A percentile compares a stretch with the other conserved stretches of the same genome.
Conservation (phyloP, 2,888 invertebrate species). For the Lamellibrachia satsuma region DNA sequence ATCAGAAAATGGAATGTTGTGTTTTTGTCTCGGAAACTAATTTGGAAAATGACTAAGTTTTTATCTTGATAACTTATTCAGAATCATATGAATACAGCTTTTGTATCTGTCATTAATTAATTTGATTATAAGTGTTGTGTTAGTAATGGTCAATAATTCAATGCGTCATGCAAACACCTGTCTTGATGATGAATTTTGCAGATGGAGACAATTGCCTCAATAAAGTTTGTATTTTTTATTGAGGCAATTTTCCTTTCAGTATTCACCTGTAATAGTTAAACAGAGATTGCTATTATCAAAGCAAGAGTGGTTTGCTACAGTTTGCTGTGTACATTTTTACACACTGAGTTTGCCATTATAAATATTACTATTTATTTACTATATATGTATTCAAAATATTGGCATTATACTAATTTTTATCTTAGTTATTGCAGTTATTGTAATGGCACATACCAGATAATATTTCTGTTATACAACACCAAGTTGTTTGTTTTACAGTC, state of each 20-base stretch:
- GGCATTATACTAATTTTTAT: too few species aligned
- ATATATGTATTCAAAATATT: too few species aligned
- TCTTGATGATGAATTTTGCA: neutral
- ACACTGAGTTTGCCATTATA: neutral
- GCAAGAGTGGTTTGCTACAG: neutral
- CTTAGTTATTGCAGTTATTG: too few species aligned
- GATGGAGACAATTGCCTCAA: neutral
- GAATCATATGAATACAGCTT: neutral
- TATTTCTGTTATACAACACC: too few species aligned
- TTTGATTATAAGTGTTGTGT: neutral
- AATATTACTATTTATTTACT: too few species aligned
- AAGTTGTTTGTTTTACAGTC: too few species aligned
- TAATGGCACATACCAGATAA: too few species aligned
- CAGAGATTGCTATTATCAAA: neutral
- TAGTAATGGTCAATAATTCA: neutral
- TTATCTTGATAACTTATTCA: neutral
- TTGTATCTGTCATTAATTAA: neutral
- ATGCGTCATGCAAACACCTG: neutral
- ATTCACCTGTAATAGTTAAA: too few species aligned
- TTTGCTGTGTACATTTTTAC: neutral
- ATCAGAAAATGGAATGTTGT: neutral
- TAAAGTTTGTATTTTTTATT: neutral
- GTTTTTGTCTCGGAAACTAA: neutral
- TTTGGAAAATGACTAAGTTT: neutral
- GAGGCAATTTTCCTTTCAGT: neutral